phyloP scores from a whole-genome alignment of 2,888 invertebrate species.

The Operophtera brumata region DNA sequence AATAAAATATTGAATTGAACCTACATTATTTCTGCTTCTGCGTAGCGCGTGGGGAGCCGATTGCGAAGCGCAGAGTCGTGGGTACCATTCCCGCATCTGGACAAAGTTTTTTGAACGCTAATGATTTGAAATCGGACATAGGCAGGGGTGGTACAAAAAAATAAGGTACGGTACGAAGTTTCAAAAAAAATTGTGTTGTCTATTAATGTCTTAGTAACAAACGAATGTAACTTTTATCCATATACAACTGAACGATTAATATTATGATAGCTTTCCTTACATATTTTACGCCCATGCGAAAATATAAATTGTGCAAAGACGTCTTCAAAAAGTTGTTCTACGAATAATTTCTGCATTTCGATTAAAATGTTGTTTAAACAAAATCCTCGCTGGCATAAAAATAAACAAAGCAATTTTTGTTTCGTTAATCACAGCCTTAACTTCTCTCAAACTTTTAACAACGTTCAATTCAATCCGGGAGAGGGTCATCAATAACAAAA shows the following conservation, averaged over 20 bases:
- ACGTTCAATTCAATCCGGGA: conserved; percentile 65
- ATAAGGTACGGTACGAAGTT: too few relatives aligned
- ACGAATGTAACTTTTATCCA: too few relatives aligned
- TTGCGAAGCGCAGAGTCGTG: conserved; percentile 22
- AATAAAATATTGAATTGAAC: conserved; percentile 11
- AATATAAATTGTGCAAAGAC: too few relatives aligned
- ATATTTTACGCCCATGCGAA: too few relatives aligned
- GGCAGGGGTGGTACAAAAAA: too few relatives aligned
- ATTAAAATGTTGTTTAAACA: conserved; percentile 30
- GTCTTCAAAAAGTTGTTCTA: neutral
- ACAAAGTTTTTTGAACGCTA: conserved; percentile 17
- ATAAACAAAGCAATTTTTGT: conserved; percentile 63
- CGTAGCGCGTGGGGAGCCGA: conserved; percentile 8
- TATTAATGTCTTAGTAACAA: too few relatives aligned
- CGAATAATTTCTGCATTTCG: neutral
- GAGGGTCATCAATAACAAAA: conserved; percentile 79
- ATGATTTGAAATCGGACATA: neutral
- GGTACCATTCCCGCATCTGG: conserved; percentile 25
- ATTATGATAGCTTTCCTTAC: too few relatives aligned
- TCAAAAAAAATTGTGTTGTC: too few relatives aligned
- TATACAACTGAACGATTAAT: too few relatives aligned
- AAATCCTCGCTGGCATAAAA: conserved; percentile 36
- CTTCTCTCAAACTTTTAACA: conserved; percentile 67
- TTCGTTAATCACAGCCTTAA: conserved; percentile 54
- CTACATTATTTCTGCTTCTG: conserved; percentile 20